These are phyloP conservation scores for Drosophila monieri DNA, from an alignment of 2,888 invertebrate species.

Conservation along the genomic window DNA sequence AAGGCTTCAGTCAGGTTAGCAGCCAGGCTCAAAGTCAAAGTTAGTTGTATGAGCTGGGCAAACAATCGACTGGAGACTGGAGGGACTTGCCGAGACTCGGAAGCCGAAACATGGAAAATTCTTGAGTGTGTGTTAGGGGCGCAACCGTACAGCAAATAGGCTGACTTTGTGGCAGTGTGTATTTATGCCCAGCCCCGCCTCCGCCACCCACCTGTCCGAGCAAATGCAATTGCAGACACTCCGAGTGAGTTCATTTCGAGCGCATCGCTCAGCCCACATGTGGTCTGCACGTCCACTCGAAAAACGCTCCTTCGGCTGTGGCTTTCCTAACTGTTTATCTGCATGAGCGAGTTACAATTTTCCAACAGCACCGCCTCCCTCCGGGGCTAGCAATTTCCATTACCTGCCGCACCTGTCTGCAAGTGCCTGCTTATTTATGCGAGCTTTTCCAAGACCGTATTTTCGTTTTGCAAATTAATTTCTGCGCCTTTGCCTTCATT, in stretches of 20 bases:
- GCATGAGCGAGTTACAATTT: conserved; percentile 61
- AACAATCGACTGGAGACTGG: conserved; percentile 53
- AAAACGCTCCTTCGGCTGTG: conserved; percentile 68
- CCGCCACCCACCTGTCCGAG: conserved; percentile 3
- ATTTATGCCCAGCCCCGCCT: conserved; percentile 23
- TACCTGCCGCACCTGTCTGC: conserved; percentile 26
- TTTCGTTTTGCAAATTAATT: conserved; percentile 66
- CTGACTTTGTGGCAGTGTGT: conserved; percentile 24
- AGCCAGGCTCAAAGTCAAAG: conserved; percentile 36
- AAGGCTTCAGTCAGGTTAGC: conserved; percentile 10
- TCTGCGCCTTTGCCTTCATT: conserved; percentile 64
- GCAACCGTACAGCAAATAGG: conserved; percentile 27
- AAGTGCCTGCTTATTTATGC: conserved; percentile 41
- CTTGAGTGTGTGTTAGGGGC: conserved; percentile 56
- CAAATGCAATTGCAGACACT: conserved; percentile 47
- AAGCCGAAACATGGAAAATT: conserved; percentile 52
- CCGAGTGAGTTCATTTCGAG: conserved; percentile 37
- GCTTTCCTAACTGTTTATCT: conserved; percentile 74
- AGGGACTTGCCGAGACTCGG: conserved; percentile 34
- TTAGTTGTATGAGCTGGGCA: conserved; percentile 54
- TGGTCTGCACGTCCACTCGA: conserved; percentile 52
- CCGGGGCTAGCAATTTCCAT: conserved; percentile 42
- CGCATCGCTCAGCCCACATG: conserved; percentile 64
- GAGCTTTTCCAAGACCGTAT: conserved; percentile 34
- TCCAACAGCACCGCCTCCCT: conserved; percentile 17